These are phyloP conservation scores for Ovis aries DNA, from an alignment of 2,113 vertebrate species.

Conservation along the genomic window ARS-UI_Ramb_v3.0 NC_056066.1:67488001-67488500, in stretches of 20 bases:
- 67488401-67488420: background rate
- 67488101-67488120: slow-evolving; percentile 32
- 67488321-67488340: background rate
- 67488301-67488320: background rate
- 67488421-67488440: background rate
- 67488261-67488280: background rate
- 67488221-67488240: background rate
- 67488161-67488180: background rate
- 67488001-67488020: slow-evolving; percentile 69
- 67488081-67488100: slow-evolving; percentile 4
- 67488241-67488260: background rate
- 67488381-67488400: background rate
- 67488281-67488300: background rate
- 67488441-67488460: background rate
- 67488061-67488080: slow-evolving; percentile 68
- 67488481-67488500: background rate
- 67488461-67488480: background rate
- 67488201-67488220: background rate
- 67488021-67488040: slow-evolving; percentile 67
- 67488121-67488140: background rate
- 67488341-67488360: background rate
- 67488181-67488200: background rate
- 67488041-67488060: slow-evolving; percentile 30
- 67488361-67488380: background rate
- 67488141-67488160: background rate